These are phyloP conservation scores for Gila robusta DNA, from an alignment of 2,797 vertebrate genomes.

Conservation along the genomic window DNA sequence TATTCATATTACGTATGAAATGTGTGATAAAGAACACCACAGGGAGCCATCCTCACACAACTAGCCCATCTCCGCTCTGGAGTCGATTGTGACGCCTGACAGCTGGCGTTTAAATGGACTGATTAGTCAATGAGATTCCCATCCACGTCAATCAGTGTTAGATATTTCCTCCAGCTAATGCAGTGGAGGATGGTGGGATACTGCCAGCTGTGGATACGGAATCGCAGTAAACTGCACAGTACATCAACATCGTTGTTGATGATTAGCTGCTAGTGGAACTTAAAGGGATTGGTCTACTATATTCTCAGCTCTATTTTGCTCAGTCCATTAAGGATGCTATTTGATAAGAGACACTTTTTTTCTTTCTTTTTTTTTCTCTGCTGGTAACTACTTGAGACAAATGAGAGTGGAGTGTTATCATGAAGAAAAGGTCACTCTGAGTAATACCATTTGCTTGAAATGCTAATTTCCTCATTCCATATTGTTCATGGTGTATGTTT, in stretches of 20 bases:
- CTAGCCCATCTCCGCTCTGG: constrained; percentile 24
- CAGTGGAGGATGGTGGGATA: neutral
- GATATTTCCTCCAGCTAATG: constrained; percentile 55
- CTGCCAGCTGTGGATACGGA: constrained; percentile 57
- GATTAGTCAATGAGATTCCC: constrained; percentile 69
- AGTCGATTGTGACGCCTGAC: constrained; percentile 43
- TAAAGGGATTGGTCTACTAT: constrained; percentile 53
- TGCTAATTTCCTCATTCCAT: neutral
- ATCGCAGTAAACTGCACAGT: constrained; percentile 47
- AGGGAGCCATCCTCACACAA: constrained; percentile 10
- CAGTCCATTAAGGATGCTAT: constrained; percentile 1
- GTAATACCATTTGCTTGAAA: neutral
- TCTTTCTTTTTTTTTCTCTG: neutral
- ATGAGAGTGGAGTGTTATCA: neutral
- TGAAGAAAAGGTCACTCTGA: neutral
- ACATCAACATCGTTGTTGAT: constrained; percentile 61
- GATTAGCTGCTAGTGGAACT: constrained; percentile 52
- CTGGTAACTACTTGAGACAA: constrained; percentile 3
- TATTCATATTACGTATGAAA: neutral
- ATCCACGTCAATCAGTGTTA: constrained; percentile 73
- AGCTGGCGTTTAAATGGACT: constrained; percentile 60
- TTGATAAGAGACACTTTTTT: neutral
- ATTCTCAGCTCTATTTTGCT: constrained; percentile 27
- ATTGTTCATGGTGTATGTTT: neutral
- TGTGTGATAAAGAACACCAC: neutral